Conservation (phyloP, 1,140 invertebrate genomes). For the Bactericera cockerelli region DNA sequence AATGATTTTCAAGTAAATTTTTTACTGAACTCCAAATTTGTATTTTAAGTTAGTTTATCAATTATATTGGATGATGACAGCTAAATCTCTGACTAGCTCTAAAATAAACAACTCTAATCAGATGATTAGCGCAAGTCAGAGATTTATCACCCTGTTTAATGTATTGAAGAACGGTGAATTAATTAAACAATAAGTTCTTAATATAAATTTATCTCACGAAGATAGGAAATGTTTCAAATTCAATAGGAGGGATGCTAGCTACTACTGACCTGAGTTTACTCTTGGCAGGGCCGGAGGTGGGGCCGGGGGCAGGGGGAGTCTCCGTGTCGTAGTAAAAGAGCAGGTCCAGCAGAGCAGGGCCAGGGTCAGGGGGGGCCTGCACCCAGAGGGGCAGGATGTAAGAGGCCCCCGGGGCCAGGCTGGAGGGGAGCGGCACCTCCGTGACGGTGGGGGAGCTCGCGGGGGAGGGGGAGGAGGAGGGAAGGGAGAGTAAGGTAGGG, state of each 20-base stretch:
- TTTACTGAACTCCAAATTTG: background rate
- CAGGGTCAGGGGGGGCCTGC: background rate
- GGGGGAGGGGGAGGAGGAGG: background rate
- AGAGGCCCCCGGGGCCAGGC: background rate
- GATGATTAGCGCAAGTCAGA: too few relatives aligned
- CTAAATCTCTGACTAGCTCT: too few relatives aligned
- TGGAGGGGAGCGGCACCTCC: background rate
- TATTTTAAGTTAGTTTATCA: too few relatives aligned
- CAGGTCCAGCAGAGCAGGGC: background rate
- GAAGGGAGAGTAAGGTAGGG: background rate
- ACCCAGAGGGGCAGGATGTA: constrained; percentile 10
- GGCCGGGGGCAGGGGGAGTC: too few relatives aligned
- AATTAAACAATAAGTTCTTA: too few relatives aligned
- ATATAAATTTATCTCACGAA: too few relatives aligned
- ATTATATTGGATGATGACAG: too few relatives aligned
- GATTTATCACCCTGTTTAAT: too few relatives aligned
- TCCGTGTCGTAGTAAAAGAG: constrained; percentile 10
- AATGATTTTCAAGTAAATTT: constrained; percentile 13
- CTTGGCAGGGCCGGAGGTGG: background rate
- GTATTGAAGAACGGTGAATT: too few relatives aligned
- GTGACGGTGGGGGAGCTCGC: background rate
- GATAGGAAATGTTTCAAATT: too few relatives aligned
- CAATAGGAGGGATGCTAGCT: too few relatives aligned
- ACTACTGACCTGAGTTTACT: constrained; percentile 9
- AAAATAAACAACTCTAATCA: too few relatives aligned